Conservation (phyloP, 2,888 invertebrate genomes). For the Drosophila limbata region DNA sequence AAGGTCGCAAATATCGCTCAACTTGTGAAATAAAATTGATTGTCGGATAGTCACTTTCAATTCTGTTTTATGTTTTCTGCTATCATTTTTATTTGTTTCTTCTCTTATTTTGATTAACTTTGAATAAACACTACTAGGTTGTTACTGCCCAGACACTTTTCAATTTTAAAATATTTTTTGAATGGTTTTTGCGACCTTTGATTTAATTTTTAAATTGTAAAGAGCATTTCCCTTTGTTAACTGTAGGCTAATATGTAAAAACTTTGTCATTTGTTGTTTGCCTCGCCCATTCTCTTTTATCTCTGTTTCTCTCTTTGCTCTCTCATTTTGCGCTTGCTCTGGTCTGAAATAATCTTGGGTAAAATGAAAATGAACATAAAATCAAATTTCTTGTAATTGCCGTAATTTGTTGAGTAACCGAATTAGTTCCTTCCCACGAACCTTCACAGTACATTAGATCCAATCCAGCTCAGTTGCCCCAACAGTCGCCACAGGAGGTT, state of each 20-base stretch:
- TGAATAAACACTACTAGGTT: no score
- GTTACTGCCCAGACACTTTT: no score
- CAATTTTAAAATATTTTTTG: neutral
- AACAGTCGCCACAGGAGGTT: constrained; percentile 3
- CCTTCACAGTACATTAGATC: constrained; percentile 72
- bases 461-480: constrained; percentile 29
- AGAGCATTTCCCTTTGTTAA: constrained; percentile 5
- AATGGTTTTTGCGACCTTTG: neutral
- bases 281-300: constrained; percentile 51
- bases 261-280: constrained; percentile 61
- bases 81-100: no score
- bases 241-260: constrained; percentile 71
- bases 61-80: no score
- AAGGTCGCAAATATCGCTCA: neutral
- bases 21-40: neutral
- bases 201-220: neutral
- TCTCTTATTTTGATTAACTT: no score
- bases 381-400: constrained; percentile 5
- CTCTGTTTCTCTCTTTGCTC: constrained; percentile 34
- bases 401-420: constrained; percentile 63
- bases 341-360: constrained; percentile 61
- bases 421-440: constrained; percentile 76
- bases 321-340: constrained; percentile 59
- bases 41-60: neutral
- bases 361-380: constrained; percentile 29